These are phyloP conservation scores for Oncorhynchus masou DNA, from an alignment of 2,113 vertebrate genomes.

Conservation along the genomic window DNA sequence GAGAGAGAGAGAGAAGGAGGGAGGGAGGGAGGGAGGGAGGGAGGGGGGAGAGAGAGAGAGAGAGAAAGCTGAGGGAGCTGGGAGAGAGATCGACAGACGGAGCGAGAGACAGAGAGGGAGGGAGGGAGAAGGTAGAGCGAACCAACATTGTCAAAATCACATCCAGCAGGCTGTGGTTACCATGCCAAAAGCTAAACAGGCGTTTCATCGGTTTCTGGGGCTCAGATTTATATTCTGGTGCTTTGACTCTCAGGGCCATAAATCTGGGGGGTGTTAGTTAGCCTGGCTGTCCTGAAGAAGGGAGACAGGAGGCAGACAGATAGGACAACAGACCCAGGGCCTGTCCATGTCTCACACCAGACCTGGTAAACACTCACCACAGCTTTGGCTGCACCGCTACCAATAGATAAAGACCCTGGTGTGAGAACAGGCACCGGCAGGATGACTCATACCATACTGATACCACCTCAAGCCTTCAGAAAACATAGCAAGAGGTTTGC, in stretches of 20 bases:
- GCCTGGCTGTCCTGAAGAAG: neutral
- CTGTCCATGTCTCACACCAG: neutral
- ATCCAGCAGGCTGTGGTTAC: conserved; percentile 15
- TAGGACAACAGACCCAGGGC: neutral
- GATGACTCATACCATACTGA: conserved; percentile 40
- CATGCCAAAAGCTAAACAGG: conserved; percentile 48
- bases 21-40: neutral
- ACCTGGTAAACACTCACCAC: neutral
- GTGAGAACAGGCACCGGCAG: conserved; percentile 42
- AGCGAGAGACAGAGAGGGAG: neutral
- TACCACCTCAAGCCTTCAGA: conserved; percentile 49
- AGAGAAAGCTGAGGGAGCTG: neutral
- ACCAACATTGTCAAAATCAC: conserved; percentile 19
- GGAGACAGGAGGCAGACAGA: neutral
- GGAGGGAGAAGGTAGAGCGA: neutral
- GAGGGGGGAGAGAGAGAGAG: neutral
- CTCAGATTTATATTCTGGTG: conserved; percentile 44
- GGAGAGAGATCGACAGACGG: neutral
- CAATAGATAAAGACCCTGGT: conserved; percentile 28
- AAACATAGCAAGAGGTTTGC: conserved; percentile 41
- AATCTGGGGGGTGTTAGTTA: conserved; percentile 25
- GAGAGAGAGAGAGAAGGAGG: conserved; percentile 6
- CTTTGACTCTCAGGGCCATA: conserved; percentile 40
- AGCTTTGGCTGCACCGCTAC: neutral
- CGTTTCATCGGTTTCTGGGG: conserved; percentile 48